Conservation (phyloP, 2,113 vertebrate species). For the Cacatua alba region DNA sequence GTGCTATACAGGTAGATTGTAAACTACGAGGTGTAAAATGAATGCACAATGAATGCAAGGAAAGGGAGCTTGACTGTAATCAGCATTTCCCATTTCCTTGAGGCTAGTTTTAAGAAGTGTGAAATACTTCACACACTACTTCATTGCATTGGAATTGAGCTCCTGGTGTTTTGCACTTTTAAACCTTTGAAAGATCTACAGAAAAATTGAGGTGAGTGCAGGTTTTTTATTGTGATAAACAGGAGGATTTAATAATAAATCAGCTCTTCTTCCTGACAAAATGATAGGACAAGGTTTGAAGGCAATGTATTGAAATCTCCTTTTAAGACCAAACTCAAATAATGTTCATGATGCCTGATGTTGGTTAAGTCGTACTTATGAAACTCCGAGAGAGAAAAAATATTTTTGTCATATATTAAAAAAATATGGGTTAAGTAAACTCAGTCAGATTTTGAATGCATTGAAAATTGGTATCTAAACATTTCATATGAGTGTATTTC, state of each 20-base stretch:
- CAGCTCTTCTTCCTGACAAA: background rate
- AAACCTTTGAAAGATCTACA: background rate
- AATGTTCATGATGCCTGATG: background rate
- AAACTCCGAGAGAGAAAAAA: background rate
- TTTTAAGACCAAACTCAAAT: background rate
- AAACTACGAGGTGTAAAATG: background rate
- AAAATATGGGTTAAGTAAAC: background rate
- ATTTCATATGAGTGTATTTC: background rate
- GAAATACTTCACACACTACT: background rate
- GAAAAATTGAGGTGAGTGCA: background rate
- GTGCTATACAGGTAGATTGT: background rate
- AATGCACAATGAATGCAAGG: background rate
- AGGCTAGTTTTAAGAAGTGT: background rate
- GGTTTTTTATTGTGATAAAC: background rate
- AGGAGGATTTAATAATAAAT: background rate
- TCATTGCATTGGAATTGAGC: background rate
- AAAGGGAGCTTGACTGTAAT: background rate
- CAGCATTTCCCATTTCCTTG: accelerated
- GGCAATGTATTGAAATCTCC: background rate
- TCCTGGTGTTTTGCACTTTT: background rate
- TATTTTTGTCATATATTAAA: background rate
- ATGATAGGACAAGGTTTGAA: background rate
- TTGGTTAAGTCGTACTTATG: background rate
- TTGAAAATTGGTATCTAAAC: background rate
- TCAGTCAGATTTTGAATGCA: background rate